Base-by-base conservation (phyloP, 2,888 invertebrate genomes). In the Iselma pallidipennis region DNA sequence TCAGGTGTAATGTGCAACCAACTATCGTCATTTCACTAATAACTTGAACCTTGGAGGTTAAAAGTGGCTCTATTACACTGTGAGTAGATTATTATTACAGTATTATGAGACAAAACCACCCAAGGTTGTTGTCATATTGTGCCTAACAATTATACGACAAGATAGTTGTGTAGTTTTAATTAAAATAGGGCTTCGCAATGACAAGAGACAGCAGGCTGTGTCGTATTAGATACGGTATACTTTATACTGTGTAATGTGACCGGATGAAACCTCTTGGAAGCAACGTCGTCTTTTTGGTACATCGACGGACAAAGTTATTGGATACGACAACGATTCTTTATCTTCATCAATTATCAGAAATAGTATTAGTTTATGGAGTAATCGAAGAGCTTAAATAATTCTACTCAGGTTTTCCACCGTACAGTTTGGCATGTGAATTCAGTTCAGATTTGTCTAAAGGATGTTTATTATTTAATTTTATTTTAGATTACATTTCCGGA, bases 241-340 rank as follows among this genome's bases (percentile, higher is more conserved):
- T 50, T 26, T 14, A 28, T 48, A 52, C 45, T 21, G 14, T 57
- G 57, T 54, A 57, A 61, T 57, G 57, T 48, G 52, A 57, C 57
- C 55, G 55, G 50, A 61, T 25, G 61, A 61, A 61, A 50, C 61
- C 61, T 61, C 57, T 57, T 57, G 48, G 57, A 53, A 49, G 14
- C 29, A 42, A 31, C 49, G 49, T 45, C n/a, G 53, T n/a, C n/a
- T n/a, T n/a, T n/a, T n/a, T n/a, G n/a, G n/a, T n/a, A n/a, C n/a
- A n/a, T 42, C 49, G 60, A 55, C 49, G 59, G 42, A 59, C 14
- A 49, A 29, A 54, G 50, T 49, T 49, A 59, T 50, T 45, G 16
- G 59, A 59, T 59, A 59, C 28, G 26, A 50, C 52, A 12, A 26
- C 26, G 12, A 48, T 31, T 55, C 52, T 37, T 57, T 52, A 52